Conservation (phyloP, 2,888 invertebrate species). For the Osedax frankpressi region DNA sequence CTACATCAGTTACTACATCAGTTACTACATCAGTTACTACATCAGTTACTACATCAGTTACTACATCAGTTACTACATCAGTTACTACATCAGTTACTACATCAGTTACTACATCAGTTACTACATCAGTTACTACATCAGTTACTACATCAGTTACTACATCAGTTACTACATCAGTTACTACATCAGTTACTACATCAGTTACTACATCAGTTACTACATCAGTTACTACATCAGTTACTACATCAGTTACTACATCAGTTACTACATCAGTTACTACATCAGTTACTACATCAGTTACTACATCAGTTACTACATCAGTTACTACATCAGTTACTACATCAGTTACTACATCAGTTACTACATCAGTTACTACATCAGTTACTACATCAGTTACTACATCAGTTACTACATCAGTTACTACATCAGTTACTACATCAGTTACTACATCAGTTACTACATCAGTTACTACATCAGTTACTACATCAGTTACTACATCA, state of each 20-base stretch:
- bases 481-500: neutral
- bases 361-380: neutral
- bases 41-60: neutral
- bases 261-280: neutral
- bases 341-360: neutral
- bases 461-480: neutral
- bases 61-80: neutral
- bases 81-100: conserved; percentile 2
- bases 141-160: conserved; percentile 6
- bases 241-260: neutral
- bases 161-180: neutral
- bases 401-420: neutral
- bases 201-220: conserved; percentile 1
- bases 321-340: conserved; percentile 6
- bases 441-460: neutral
- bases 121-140: neutral
- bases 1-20: too few species aligned
- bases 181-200: neutral
- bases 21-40: neutral
- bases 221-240: neutral
- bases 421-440: conserved; percentile 8
- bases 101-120: conserved; percentile 4
- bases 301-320: conserved; percentile 1
- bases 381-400: conserved; percentile 6
- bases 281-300: neutral